phyloP scores from a whole-genome alignment of 2,888 invertebrate species.

The Reticulitermes lucifugus region DNA sequence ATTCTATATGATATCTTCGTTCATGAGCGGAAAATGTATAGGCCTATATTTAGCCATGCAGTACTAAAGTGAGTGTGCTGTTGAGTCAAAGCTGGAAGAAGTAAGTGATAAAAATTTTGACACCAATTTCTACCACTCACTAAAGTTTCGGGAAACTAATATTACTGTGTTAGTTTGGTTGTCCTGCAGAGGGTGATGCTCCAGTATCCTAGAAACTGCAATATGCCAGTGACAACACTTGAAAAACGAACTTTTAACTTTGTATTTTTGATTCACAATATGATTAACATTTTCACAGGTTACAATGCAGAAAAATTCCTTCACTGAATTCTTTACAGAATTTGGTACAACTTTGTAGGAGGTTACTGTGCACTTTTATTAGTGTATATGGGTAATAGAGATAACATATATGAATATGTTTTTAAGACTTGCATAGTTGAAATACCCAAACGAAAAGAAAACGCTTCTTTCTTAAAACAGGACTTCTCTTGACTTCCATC shows the following conservation, averaged over 20 bases:
- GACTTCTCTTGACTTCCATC: not conserved
- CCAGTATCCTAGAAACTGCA: not conserved
- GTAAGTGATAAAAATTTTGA: not conserved
- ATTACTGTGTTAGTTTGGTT: not conserved
- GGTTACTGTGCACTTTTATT: not conserved
- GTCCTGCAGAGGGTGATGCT: not conserved
- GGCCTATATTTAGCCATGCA: not conserved
- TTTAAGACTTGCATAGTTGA: not conserved
- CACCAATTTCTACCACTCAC: not conserved
- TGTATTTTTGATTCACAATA: too few species aligned
- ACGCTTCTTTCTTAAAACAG: not conserved
- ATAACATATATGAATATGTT: not conserved
- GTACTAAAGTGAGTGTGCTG: slow-evolving; percentile 1
- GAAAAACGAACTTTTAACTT: too few species aligned
- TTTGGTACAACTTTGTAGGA: not conserved
- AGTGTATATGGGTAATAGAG: not conserved
- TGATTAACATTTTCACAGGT: too few species aligned
- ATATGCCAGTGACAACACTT: too few species aligned
- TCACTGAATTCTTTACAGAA: not conserved
- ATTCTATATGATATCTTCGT: too few species aligned
- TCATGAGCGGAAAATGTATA: not conserved
- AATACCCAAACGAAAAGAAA: not conserved
- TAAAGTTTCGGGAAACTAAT: not conserved
- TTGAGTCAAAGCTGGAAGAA: slow-evolving; percentile 11
- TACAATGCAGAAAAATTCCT: not conserved